These are phyloP conservation scores for Bombus terrestris DNA, from an alignment of 1,140 invertebrate species.

Conservation along the genomic window DNA sequence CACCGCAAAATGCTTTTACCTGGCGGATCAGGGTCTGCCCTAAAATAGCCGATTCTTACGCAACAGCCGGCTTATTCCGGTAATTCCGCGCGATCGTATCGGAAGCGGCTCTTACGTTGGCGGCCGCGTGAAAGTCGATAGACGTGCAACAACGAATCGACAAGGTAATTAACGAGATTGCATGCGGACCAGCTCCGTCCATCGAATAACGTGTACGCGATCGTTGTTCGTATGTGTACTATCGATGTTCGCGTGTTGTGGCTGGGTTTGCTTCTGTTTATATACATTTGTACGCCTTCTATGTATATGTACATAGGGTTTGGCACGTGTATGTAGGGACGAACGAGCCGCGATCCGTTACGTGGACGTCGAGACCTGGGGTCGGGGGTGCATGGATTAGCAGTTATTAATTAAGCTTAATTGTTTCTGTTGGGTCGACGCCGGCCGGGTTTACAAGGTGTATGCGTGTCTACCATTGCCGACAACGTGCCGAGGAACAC, in stretches of 20 bases:
- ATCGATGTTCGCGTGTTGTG: background rate
- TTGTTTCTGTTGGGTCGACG: slow-evolving; percentile 75
- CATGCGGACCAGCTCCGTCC: slow-evolving; percentile 32
- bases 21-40: background rate
- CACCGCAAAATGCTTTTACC: slow-evolving; percentile 31
- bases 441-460: slow-evolving; percentile 74
- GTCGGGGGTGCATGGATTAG: slow-evolving; percentile 63
- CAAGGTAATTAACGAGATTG: slow-evolving; percentile 72
- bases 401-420: slow-evolving; percentile 80
- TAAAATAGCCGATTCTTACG: slow-evolving; percentile 22
- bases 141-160: slow-evolving; percentile 64
- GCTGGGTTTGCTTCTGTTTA: background rate
- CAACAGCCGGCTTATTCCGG: slow-evolving; percentile 2
- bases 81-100: slow-evolving; percentile 21
- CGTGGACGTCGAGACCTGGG: slow-evolving; percentile 3
- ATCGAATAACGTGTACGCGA: background rate
- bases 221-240: background rate
- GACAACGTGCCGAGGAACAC: slow-evolving; percentile 69
- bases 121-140: slow-evolving; percentile 24
- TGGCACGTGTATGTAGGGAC: background rate
- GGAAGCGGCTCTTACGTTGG: slow-evolving; percentile 3
- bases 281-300: background rate
- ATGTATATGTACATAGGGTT: background rate
- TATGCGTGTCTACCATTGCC: slow-evolving; percentile 70
- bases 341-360: slow-evolving; percentile 45